A percentile compares a stretch with the other conserved stretches of the same genome.
These are phyloP conservation scores for Salpingus planirostris DNA, from an alignment of 2,888 invertebrate genomes.

Conservation along the genomic window DNA sequence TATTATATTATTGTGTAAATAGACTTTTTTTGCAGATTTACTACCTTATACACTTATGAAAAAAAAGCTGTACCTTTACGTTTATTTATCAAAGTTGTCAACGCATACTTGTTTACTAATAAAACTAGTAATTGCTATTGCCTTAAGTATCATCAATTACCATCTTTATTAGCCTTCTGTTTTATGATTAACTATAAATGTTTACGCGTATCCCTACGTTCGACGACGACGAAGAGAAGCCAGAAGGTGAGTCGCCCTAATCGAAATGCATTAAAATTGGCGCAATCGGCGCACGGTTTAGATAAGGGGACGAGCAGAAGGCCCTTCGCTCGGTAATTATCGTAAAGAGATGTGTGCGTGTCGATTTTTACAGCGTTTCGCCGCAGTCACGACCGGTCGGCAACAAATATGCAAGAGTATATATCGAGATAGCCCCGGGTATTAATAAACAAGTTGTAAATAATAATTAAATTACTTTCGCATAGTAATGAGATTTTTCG, in stretches of 20 bases:
- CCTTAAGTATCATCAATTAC: constrained; percentile 3
- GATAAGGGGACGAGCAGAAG: too few relatives aligned
- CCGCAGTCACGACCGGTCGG: constrained; percentile 10
- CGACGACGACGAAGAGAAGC: constrained; percentile 4
- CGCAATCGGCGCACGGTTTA: constrained; percentile 4
- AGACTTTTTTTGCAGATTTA: constrained; percentile 14
- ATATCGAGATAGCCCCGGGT: constrained; percentile 1
- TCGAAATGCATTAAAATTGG: constrained; percentile 10
- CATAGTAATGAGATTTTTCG: constrained; percentile 4
- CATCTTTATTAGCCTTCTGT: constrained; percentile 3
- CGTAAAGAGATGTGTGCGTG: too few relatives aligned
- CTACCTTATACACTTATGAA: too few relatives aligned
- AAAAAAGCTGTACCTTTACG: constrained; percentile 2
- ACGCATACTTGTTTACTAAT: constrained; percentile 13
- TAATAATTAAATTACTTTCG: constrained; percentile 8
- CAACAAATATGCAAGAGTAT: constrained; percentile 6
- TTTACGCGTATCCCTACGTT: constrained; percentile 4
- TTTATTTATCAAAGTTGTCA: constrained; percentile 14
- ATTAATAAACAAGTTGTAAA: constrained; percentile 5
- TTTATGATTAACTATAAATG: constrained; percentile 3
- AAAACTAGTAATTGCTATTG: constrained; percentile 7
- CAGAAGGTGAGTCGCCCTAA: constrained; percentile 1
- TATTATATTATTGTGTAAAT: constrained; percentile 12
- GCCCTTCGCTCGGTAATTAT: too few relatives aligned
- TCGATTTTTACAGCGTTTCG: constrained; percentile 6